Evolutionary conservation across 2,888 invertebrate species (phyloP).

Genomic region (Syritta pipiens): DNA sequence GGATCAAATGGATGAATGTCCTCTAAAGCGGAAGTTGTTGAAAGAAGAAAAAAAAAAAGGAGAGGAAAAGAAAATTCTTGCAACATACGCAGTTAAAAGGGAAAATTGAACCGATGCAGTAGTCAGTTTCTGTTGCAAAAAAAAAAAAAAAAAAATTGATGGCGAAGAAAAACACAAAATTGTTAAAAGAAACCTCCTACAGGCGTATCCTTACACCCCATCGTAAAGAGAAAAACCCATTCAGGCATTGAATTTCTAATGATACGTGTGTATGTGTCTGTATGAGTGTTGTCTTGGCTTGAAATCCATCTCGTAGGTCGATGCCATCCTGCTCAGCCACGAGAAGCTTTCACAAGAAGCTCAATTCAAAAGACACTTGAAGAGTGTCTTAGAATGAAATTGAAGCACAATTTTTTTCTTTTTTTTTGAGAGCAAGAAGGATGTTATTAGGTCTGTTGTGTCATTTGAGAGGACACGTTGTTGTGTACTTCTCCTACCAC

Average conservation of each 20-base stretch:
- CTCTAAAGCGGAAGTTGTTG: conserved; percentile 36
- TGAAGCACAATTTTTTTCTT: no score
- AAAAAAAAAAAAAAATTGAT: background rate
- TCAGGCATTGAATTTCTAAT: conserved; percentile 37
- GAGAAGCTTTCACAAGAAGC: no score
- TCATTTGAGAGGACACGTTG: no score
- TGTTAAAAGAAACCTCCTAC: no score
- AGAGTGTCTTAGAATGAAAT: no score
- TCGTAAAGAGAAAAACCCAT: conserved; percentile 6
- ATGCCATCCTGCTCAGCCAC: no score
- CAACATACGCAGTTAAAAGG: conserved; percentile 16
- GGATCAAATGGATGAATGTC: conserved; percentile 12
- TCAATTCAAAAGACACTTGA: no score
- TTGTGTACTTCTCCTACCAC: no score
- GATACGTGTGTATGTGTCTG: background rate
- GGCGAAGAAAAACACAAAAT: background rate
- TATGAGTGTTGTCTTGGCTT: background rate
- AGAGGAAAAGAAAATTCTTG: conserved; percentile 17
- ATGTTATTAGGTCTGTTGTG: background rate
- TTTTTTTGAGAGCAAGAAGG: background rate
- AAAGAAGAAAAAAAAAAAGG: background rate
- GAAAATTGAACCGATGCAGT: conserved; percentile 18
- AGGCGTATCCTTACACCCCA: conserved; percentile 9
- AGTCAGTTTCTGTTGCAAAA: background rate
- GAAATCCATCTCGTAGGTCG: conserved; percentile 18